Percentiles rank a stretch among this genome's conserved stretches.
These are phyloP conservation scores for Drymonia ruficornis DNA, from an alignment of 2,888 invertebrate species.

Conservation along the genomic window DNA sequence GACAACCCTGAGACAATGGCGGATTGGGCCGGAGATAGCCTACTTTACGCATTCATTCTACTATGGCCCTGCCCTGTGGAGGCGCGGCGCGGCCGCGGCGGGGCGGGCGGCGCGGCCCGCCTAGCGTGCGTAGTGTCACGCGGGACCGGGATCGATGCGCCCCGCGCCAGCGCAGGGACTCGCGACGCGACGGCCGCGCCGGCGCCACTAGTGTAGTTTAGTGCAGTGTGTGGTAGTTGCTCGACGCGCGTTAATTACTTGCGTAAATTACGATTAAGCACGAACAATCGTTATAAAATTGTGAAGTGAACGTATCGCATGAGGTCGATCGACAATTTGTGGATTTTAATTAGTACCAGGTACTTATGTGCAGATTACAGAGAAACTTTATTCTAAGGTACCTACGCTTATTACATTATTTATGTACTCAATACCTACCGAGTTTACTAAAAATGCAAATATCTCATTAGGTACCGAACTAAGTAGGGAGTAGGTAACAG, in stretches of 20 bases:
- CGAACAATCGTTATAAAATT: background rate
- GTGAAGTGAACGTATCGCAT: background rate
- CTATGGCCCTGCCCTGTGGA: too few species aligned
- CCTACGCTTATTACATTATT: background rate
- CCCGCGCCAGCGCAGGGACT: background rate
- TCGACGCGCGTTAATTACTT: background rate
- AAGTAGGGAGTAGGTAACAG: too few species aligned
- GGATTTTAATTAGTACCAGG: background rate
- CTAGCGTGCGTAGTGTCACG: slow-evolving; percentile 3
- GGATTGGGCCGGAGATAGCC: too few species aligned
- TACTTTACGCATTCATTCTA: too few species aligned
- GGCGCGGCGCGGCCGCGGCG: too few species aligned
- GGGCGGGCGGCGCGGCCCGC: background rate
- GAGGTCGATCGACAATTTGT: background rate
- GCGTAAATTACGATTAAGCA: background rate
- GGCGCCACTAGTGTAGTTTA: background rate
- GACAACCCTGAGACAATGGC: too few species aligned
- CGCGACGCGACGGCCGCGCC: background rate
- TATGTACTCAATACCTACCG: too few species aligned
- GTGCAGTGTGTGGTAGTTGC: background rate
- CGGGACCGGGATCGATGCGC: slow-evolving; percentile 3
- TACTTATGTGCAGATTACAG: too few species aligned
- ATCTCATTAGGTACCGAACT: too few species aligned
- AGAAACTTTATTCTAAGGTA: background rate
- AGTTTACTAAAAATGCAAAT: too few species aligned